A percentile compares a stretch with the other conserved stretches of the same genome.
Evolutionary conservation across 2,113 vertebrate species (phyloP).

Genomic region (Nycticryphes semicollaris): DNA sequence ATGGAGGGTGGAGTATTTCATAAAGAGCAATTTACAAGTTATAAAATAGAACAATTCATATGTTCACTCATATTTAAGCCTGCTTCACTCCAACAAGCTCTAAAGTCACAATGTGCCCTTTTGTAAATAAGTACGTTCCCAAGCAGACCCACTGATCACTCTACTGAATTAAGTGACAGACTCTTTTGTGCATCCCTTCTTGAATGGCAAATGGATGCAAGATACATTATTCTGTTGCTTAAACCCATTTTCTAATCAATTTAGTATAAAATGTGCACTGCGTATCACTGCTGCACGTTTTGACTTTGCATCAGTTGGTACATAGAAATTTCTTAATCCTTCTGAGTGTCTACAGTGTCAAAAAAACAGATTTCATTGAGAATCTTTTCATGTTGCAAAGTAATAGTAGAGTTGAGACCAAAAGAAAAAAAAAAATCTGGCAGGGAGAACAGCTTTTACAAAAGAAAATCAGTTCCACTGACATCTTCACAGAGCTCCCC

Average conservation of each 20-base stretch:
- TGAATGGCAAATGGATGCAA: conserved; percentile 23
- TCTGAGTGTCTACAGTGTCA: background rate
- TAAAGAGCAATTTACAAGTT: conserved; percentile 10
- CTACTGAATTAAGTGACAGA: conserved; percentile 42
- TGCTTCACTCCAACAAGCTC: conserved; percentile 2
- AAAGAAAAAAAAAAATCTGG: background rate
- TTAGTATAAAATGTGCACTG: background rate
- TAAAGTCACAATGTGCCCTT: background rate
- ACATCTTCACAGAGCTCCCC: background rate
- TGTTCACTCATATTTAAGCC: conserved; percentile 5
- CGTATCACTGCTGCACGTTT: background rate
- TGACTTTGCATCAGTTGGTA: background rate
- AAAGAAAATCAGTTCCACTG: conserved; percentile 1
- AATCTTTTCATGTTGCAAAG: background rate
- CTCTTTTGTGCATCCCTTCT: conserved; percentile 38
- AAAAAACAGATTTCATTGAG: background rate
- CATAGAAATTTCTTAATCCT: background rate
- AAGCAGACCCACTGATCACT: conserved; percentile 34
- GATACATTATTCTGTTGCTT: background rate
- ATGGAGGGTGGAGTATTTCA: background rate
- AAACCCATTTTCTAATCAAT: conserved; percentile 2
- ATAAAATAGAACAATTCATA: conserved; percentile 1
- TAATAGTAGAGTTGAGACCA: background rate
- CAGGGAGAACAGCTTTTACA: background rate
- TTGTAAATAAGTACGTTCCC: conserved; percentile 3